Percentiles rank a stretch among this genome's conserved stretches.
These are phyloP conservation scores for Elephantulus edwardii DNA, from an alignment of 2,113 vertebrate species.

Conservation along the genomic window DNA sequence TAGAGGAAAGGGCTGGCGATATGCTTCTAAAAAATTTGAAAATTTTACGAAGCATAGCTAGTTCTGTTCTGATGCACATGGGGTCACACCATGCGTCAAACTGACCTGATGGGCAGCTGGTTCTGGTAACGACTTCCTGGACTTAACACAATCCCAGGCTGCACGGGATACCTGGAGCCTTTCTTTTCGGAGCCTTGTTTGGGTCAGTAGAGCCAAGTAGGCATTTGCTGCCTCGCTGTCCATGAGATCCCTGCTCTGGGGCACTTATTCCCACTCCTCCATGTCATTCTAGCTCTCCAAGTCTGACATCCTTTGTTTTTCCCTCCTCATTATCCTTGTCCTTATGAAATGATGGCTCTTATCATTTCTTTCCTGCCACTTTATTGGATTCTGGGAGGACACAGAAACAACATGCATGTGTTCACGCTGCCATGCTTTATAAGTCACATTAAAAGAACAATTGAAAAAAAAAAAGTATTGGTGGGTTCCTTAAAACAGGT, in stretches of 20 bases:
- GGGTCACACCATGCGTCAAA: no score
- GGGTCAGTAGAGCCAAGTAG: not conserved
- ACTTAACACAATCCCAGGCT: not conserved
- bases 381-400: not conserved
- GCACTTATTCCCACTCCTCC: fast-evolving
- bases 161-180: not conserved
- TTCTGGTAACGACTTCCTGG: no score
- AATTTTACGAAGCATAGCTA: not conserved
- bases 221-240: no score
- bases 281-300: no score
- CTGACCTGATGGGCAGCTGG: not conserved
- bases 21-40: not conserved
- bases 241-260: fast-evolving
- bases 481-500: not conserved
- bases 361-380: not conserved
- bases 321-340: not conserved
- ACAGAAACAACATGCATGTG: not conserved
- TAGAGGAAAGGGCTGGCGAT: not conserved
- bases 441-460: not conserved
- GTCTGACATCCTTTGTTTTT: fast-evolving
- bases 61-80: not conserved
- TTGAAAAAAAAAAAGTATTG: not conserved
- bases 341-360: not conserved
- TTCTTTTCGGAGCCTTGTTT: no score
- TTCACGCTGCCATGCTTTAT: not conserved